These are phyloP conservation scores for Colossoma macropomum DNA, from an alignment of 2,113 vertebrate genomes.

Conservation along the genomic window DNA sequence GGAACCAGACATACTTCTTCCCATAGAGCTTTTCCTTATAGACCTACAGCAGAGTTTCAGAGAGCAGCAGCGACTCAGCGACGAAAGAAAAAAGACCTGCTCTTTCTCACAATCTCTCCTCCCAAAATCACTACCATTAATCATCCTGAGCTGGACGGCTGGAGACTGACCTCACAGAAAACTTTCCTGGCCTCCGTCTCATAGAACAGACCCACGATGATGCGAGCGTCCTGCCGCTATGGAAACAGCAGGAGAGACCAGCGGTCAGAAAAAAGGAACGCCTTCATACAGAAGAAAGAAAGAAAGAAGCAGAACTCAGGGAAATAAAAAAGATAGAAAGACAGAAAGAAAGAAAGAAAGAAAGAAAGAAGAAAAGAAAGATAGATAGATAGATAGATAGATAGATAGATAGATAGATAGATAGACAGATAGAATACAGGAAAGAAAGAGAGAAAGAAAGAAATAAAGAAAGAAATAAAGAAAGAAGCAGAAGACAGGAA, in stretches of 20 bases:
- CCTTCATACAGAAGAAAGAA: not conserved
- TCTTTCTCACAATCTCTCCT: not conserved
- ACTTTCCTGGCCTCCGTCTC: constrained; percentile 95
- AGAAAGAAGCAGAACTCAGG: not conserved
- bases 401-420: too few relatives aligned
- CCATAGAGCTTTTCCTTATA: constrained; percentile 96
- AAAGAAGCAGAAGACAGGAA: too few relatives aligned
- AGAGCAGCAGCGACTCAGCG: constrained; percentile 5
- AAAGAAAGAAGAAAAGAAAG: constrained; percentile 21
- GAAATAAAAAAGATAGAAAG: not conserved
- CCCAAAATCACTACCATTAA: constrained; percentile 25
- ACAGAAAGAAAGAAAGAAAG: constrained; percentile 5
- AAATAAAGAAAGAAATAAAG: too few relatives aligned
- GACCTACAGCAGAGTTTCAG: constrained; percentile 75
- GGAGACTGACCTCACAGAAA: constrained; percentile 88
- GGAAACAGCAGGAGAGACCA: constrained; percentile 1
- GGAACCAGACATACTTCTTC: constrained; percentile 96
- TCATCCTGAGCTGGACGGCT: constrained; percentile 25
- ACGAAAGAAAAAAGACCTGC: not conserved
- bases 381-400: not conserved
- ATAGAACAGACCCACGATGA: constrained; percentile 96
- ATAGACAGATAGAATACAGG: too few relatives aligned
- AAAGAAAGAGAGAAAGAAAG: too few relatives aligned
- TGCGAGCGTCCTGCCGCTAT: constrained; percentile 92
- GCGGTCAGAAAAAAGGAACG: constrained; percentile 3